Conservation (phyloP, 2,888 invertebrate species). For the Philereme transversata region DNA sequence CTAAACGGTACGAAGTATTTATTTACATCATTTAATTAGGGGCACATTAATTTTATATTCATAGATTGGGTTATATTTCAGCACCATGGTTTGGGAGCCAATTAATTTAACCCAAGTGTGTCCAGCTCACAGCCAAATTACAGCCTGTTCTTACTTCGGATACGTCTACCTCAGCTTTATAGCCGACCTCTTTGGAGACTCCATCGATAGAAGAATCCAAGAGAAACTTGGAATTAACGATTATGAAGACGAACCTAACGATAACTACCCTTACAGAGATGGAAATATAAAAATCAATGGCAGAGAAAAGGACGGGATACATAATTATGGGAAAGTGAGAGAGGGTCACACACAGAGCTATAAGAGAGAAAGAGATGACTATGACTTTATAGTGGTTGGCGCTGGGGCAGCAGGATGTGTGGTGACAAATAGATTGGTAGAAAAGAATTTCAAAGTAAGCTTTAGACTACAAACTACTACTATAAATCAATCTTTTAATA, state of each 20-base stretch:
- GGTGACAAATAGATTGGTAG: conserved; percentile 60
- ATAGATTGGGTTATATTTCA: neutral
- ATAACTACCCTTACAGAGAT: conserved; percentile 4
- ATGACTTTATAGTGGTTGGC: conserved; percentile 68
- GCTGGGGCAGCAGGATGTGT: conserved; percentile 67
- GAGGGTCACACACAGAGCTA: neutral
- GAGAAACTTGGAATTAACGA: conserved; percentile 21
- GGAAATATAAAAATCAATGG: neutral
- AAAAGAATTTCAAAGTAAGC: conserved; percentile 56
- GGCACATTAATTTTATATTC: neutral
- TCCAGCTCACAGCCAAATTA: conserved; percentile 48
- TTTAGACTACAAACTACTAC: too few species aligned
- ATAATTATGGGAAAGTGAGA: neutral
- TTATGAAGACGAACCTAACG: neutral
- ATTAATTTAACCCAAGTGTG: conserved; percentile 46
- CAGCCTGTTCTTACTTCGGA: conserved; percentile 58
- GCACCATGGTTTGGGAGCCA: conserved; percentile 51
- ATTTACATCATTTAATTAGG: too few species aligned
- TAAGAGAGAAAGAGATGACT: conserved; percentile 42
- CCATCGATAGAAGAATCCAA: conserved; percentile 44
- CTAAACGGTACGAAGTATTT: too few species aligned
- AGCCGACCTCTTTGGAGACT: conserved; percentile 55
- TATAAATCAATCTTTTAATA: too few species aligned
- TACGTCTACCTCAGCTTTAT: conserved; percentile 57
- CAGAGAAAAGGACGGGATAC: neutral